These are phyloP conservation scores for Sylvia atricapilla DNA, from an alignment of 2,113 vertebrate species.

Conservation along the genomic window DNA sequence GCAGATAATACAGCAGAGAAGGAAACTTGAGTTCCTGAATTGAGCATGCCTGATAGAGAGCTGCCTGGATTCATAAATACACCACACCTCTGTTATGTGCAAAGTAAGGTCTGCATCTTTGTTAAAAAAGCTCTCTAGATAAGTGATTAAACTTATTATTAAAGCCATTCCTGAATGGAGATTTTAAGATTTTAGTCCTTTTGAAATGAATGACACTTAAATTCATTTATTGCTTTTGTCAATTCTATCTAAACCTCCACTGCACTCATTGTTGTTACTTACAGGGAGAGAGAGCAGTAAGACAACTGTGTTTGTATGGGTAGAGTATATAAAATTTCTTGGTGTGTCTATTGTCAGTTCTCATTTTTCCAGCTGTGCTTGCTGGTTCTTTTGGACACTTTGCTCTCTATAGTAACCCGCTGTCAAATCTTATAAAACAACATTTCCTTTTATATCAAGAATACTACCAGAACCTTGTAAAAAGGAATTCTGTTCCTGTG, in stretches of 20 bases:
- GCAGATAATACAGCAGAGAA: background rate
- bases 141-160: background rate
- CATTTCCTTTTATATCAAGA: conserved; percentile 8
- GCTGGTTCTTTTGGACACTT: background rate
- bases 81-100: background rate
- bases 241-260: background rate
- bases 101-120: background rate
- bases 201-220: background rate
- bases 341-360: background rate
- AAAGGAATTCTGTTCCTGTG: background rate
- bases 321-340: background rate
- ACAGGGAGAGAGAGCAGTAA: background rate
- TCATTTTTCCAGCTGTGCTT: background rate
- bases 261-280: background rate
- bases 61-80: background rate
- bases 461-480: background rate
- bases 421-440: conserved; percentile 11
- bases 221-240: background rate
- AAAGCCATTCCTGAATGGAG: background rate
- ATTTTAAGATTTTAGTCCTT: background rate
- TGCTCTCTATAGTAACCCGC: background rate
- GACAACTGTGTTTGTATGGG: background rate
- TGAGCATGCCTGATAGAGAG: background rate
- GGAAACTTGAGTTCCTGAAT: background rate
- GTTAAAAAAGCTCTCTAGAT: background rate